Base-by-base conservation (phyloP, 2,113 vertebrate genomes). In the Oophaga pumilio region DNA sequence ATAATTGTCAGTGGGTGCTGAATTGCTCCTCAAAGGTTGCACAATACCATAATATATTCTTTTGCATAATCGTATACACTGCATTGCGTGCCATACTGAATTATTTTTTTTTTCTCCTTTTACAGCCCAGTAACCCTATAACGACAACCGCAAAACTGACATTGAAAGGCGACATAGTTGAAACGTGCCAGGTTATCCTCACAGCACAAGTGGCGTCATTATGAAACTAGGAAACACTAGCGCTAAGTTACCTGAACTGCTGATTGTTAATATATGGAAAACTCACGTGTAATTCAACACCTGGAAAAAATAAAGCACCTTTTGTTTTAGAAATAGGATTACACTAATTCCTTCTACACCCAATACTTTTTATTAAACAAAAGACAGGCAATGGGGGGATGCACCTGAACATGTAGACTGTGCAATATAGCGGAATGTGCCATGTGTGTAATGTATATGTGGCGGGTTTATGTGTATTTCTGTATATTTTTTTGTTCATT, bases 101-200 rank as follows among this genome's bases (percentile, higher is more conserved):
- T 11, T 50, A 4, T 57, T 68, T 68, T 68, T 33, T 74, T 49
- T 10, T 77, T 91, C 89, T 93, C 85, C 60, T 90, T 57, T 90
- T 94, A 76, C 90, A 99, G 98, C 95, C 92, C 0, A 90, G 92
- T 74, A 93, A 96, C 1, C 94, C 96, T 2, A 92, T 94, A 12
- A 90, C 92, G 8, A 91, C 90, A 69, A 93, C 95, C 13, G 91
- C 94, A 77, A 86, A 94, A 62, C 94, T 99, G 84, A 95, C 94
- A 33, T 77, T 98, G 57, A 95, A 90, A 90, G 94, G 96, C 0
- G 94, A 96, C 0, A 24, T 96, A 57, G 96, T 91, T 0, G 95
- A 93, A 13, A 91, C 92, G 52, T 97, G 97, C 93, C 94, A 69
- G 20, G 50, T 96, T 76, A 85, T 94, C 86, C 86, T 95, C 7